A percentile compares a stretch with the other conserved stretches of the same genome.
phyloP scores from a whole-genome alignment of 1,140 invertebrate genomes.

The Trialeurodes vaporariorum region DNA sequence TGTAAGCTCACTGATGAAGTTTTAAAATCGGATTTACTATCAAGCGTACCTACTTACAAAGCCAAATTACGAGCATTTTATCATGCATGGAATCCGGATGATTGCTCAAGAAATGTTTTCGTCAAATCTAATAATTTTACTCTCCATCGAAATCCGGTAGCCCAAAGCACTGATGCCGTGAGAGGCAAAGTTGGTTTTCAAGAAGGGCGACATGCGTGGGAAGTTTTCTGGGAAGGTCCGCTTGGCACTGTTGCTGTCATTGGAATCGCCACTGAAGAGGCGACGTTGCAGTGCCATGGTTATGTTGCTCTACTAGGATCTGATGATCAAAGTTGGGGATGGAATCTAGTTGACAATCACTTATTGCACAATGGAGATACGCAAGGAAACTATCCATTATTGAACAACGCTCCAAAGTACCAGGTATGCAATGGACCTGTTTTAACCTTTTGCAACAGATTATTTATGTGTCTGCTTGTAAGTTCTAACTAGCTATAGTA shows the following conservation, averaged over 20 bases:
- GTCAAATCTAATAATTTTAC: conserved; percentile 96
- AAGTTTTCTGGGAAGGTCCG: conserved; percentile 98
- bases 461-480: too few relatives aligned
- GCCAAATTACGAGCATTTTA: conserved; percentile 87
- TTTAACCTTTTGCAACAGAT: too few relatives aligned
- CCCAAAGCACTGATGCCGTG: conserved; percentile 95
- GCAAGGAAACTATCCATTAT: conserved; percentile 85
- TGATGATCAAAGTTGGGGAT: conserved; percentile 96
- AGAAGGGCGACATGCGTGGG: conserved; percentile 91
- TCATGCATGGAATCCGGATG: conserved; percentile 94
- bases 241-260: conserved; percentile 90
- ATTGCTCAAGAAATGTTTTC: conserved; percentile 94
- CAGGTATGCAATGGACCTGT: too few relatives aligned
- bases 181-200: conserved; percentile 89
- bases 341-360: conserved; percentile 98
- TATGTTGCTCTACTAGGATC: conserved; percentile 90
- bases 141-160: conserved; percentile 91
- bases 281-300: conserved; percentile 78
- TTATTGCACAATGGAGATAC: conserved; percentile 92
- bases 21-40: conserved; percentile 81
- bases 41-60: conserved; percentile 82
- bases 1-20: conserved; percentile 80
- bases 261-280: conserved; percentile 90
- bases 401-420: conserved; percentile 97
- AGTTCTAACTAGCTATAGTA: too few relatives aligned